Base-by-base conservation (phyloP, 1,140 invertebrate genomes). In the Drosophila fuyamai region DNA sequence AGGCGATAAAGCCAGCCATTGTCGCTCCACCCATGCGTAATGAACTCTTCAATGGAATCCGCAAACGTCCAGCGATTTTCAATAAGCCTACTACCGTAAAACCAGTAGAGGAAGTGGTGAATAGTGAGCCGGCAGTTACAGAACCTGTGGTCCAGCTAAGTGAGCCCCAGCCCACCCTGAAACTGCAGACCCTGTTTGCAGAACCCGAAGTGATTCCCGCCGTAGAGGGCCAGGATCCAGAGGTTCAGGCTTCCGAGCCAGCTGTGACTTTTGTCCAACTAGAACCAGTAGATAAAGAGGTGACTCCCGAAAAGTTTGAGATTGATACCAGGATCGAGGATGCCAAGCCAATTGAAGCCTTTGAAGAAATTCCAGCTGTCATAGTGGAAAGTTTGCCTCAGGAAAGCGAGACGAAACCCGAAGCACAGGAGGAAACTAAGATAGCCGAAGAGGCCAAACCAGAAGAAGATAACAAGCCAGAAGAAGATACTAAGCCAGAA, bases 31-130 rank as follows among this genome's bases (percentile, higher is more conserved):
- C 83, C 18, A 46, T 77, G 18, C 76, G 88, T 14, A 76, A 75
- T 5, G 90, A 92, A 5, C 51, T 92, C n/a, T 89, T 85, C 29
- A 81, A 78, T 16, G 47, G 79, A 18, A 79, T 74, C 5, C 81
- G 90, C 18, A 92, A 90, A n/a, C 86, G 90, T 53, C 90, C 90
- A 8, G 55, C 79, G 0, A 43, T 83, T 44, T 78, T 88, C 16
- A 90, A 79, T 18, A 92, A 90, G 60, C 74, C 71, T 10, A 35
- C 38, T 5, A 68, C 47, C 18, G 40, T 48, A 12, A 85, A 72
- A 40, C 72, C 72, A 7, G 38, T 67, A 5, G 65, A 73, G 53
- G 72, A 76, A 40, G 57, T 55, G 8, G 44, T 54, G 44, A 59
- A 84, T 7, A 66, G 18, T 16, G 76, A 71, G 7, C 51, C 72